Base-by-base conservation (phyloP, 2,888 invertebrate genomes). In the Holacanthella duospinosa region DNA sequence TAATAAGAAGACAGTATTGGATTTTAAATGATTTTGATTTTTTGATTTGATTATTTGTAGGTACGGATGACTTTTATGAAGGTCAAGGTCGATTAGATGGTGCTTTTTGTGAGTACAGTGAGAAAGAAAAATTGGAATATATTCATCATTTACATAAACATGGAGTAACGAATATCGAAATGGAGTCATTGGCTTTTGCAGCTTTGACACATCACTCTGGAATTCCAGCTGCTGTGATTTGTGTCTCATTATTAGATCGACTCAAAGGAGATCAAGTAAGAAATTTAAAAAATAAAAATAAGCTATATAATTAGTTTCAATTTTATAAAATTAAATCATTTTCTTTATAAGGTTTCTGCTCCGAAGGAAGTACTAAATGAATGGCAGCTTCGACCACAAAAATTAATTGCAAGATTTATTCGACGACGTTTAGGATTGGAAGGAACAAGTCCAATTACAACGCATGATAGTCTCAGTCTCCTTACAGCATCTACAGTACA, bases 21-120 rank as follows among this genome's bases (percentile, higher is more conserved):
- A 48, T 9, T 36, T 36, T 36, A 36, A 9, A 36, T 36, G 36
- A 36, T 9, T 36, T 36, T n/a, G n/a, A n/a, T n/a, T 36, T 36
- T 48, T 21, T n/a, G 48, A 48, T 4, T n/a, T 36, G 16, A 12
- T 36, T 36, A 12, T 36, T 36, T 48, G 6, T 21, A 48, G 48
- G 48, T 48, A 90, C 96, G 12, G 88, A 92, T 75, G 97, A 97
- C 78, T 99, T 99, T 77, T 99, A 97, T 77, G 97, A 99, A 84
- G 94, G 89, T 87, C 96, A 97, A 80, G 95, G 92, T 24, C 84
- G 97, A 53, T 79, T 94, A 70, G 96, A 97, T 77, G 96, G 97
- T 1, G 95, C 95, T 2, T 95, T 69, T 59, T 96, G 96, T 78
- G 93, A 94, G 74, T 95, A 91, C 79, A 85, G 84, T 1, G 89